These are phyloP conservation scores for Melanchra persicariae DNA, from an alignment of 2,888 invertebrate genomes.

Conservation along the genomic window DNA sequence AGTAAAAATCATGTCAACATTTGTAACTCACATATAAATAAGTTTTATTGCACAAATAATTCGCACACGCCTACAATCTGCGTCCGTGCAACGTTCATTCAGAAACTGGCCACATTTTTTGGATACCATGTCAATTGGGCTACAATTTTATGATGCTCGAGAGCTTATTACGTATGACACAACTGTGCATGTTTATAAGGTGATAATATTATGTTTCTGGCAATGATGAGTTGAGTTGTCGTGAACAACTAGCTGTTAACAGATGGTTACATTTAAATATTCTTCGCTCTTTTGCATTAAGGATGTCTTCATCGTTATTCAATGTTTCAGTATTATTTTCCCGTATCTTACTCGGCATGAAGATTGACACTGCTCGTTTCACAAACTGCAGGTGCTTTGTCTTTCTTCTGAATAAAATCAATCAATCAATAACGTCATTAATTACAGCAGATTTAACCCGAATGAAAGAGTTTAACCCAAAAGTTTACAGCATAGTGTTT, in stretches of 20 bases:
- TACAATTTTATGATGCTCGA: conserved; percentile 23
- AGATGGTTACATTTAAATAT: background rate
- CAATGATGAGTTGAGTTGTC: background rate
- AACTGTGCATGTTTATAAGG: background rate
- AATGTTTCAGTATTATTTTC: background rate
- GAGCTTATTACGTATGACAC: conserved; percentile 14
- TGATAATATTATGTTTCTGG: background rate
- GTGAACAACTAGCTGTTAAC: background rate
- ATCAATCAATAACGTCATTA: no score
- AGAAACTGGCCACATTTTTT: conserved; percentile 42
- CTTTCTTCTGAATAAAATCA: no score
- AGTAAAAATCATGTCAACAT: conserved; percentile 17
- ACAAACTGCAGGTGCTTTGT: background rate
- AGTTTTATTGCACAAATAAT: conserved; percentile 44
- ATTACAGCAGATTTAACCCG: no score
- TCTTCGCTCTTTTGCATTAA: background rate
- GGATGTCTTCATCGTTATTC: background rate
- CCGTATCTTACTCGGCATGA: background rate
- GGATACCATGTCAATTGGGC: conserved; percentile 37
- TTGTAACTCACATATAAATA: conserved; percentile 18
- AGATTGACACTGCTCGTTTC: background rate
- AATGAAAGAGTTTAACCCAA: no score
- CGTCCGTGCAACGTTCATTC: conserved; percentile 38
- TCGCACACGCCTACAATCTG: conserved; percentile 21
- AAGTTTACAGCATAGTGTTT: no score